Evolutionary conservation across 2,113 vertebrate species (phyloP).

Genomic region (Porphyrio hochstetteri): DNA sequence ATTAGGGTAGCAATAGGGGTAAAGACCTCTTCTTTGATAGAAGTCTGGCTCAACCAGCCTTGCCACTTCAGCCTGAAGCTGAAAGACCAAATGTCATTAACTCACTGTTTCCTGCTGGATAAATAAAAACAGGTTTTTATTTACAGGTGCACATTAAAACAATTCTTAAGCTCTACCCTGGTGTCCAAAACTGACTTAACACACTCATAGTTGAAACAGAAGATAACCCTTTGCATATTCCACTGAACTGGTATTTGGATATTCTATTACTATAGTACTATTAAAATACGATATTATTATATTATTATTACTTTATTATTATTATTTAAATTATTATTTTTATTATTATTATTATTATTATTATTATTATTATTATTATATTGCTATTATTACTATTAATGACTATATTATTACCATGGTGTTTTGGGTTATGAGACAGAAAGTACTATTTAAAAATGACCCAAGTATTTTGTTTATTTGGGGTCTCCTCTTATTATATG

Average conservation of each 20-base stretch:
- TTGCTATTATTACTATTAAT: too few species aligned
- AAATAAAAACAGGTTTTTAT: not conserved
- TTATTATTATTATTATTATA: too few species aligned
- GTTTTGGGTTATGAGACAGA: not conserved
- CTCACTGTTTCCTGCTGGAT: not conserved
- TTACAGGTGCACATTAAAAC: not conserved
- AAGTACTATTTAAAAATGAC: not conserved
- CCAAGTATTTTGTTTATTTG: not conserved
- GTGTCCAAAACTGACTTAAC: not conserved
- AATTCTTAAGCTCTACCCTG: not conserved
- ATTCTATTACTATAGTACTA: not conserved
- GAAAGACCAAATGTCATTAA: not conserved
- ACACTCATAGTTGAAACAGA: not conserved
- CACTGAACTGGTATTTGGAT: not conserved
- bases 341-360: too few species aligned
- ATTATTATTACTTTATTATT: too few species aligned
- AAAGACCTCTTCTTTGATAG: not conserved
- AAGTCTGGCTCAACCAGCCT: not conserved
- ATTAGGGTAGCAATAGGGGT: not conserved
- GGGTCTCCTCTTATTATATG: not conserved
- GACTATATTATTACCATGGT: too few species aligned
- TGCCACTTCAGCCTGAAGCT: not conserved
- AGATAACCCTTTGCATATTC: not conserved
- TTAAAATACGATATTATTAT: too few species aligned
- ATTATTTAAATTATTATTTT: too few species aligned